These are phyloP conservation scores for Blera fallax DNA, from an alignment of 2,888 invertebrate species.

Conservation along the genomic window DNA sequence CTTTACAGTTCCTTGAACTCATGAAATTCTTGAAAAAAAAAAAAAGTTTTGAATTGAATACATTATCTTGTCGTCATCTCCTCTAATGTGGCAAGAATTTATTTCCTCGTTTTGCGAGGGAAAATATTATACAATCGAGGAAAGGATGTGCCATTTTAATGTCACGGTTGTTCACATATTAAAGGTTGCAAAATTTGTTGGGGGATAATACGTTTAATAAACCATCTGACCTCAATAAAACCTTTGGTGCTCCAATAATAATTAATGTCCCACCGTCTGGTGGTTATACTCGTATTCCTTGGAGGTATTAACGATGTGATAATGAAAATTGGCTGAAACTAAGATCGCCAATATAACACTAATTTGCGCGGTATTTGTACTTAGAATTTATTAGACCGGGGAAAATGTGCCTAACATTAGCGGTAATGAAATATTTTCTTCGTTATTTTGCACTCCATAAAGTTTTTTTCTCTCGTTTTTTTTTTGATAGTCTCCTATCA, in stretches of 20 bases:
- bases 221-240: not conserved
- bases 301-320: not conserved
- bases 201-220: not conserved
- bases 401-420: constrained; percentile 39
- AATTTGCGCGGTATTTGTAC: constrained; percentile 3
- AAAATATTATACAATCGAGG: not conserved
- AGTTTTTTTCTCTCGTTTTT: not conserved
- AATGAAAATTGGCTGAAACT: constrained; percentile 16
- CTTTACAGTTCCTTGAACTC: constrained; percentile 21
- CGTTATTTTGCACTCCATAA: not conserved
- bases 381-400: constrained; percentile 32
- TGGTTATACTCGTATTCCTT: not conserved
- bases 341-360: not conserved
- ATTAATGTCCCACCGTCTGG: not conserved
- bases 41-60: constrained; percentile 9
- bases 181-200: not conserved
- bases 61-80: not conserved
- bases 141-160: not conserved
- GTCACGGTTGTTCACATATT: not conserved
- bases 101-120: not conserved
- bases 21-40: no score
- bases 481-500: not conserved
- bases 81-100: constrained; percentile 1
- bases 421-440: constrained; percentile 34
- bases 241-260: not conserved